Base-by-base conservation (phyloP, 2,888 invertebrate genomes). In the Trypoxylon attenuatum region DNA sequence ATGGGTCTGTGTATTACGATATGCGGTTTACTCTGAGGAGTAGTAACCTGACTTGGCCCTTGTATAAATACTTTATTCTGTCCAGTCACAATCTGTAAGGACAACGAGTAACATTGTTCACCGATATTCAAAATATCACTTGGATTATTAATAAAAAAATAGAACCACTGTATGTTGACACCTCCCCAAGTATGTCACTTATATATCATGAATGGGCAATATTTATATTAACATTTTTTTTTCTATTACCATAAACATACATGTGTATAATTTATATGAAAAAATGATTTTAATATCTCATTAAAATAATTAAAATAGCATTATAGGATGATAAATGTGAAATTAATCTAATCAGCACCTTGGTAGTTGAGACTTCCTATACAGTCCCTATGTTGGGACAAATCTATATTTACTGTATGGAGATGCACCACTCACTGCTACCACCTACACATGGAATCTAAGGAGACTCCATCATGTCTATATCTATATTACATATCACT, bases 1-100 rank as follows among this genome's bases (percentile, higher is more conserved):
- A 85, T 77, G n/a, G 84, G 84, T 38, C 82, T 77, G 62, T 84
- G 82, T 59, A 84, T 84, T 21, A 85, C 82, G 38, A 85, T 84
- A 66, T 84, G 84, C 50, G 81, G 83, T 52, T 83, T 83, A 56
- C 74, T 83, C 57, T 82, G 85, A 49, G 78, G 61, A 25, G 79
- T 71, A 52, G 76, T 77, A 58, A 80, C 84, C 58, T 83, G 84
- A 63, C 75, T 80, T 33, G 80, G 64, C 22, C 84, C 81, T 71
- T 86, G 85, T 73, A 87, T 81, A 68, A 80, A 84, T 18, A 85
- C 83, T 69, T 85, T 85, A 54, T 82, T 84, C 51, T 82, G 81
- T 8, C 81, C 81, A 21, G 76, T 58, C 8, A 84, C 82, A 69
- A 85, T 81, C 85, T 85, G 67, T n/a, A 73, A 77, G 27, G 57